Conservation (phyloP, 2,888 invertebrate species). For the Caenorhabditis panamensis region DNA sequence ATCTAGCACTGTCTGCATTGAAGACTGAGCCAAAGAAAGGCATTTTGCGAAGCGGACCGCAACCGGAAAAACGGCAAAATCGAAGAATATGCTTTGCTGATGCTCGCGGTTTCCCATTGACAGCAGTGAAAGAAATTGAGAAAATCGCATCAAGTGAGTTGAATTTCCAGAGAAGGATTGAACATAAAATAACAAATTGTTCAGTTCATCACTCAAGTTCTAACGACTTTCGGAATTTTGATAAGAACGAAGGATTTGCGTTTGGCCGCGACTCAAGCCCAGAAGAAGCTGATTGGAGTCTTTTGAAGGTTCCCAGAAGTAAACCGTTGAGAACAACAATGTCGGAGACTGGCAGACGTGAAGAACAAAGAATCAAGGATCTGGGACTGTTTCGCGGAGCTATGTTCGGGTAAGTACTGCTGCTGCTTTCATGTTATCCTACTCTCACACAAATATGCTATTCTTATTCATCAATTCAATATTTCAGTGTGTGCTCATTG, state of each 20-base stretch:
- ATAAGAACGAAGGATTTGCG: conserved; percentile 9
- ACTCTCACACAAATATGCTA: not conserved
- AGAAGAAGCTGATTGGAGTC: conserved; percentile 25
- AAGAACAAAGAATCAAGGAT: conserved; percentile 26
- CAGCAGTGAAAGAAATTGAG: conserved; percentile 33
- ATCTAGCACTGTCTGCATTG: conserved; percentile 17
- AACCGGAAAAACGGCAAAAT: not conserved
- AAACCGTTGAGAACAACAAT: not conserved
- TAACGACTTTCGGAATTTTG: conserved; percentile 28
- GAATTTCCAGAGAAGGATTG: not conserved
- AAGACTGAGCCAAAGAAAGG: conserved; percentile 10
- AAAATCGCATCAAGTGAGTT: conserved; percentile 29
- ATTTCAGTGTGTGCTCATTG: not conserved
- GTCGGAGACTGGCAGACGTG: conserved; percentile 18
- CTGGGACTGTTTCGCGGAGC: conserved; percentile 30
- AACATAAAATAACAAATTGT: not conserved
- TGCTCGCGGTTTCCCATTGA: conserved; percentile 7
- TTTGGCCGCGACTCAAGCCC: not conserved
- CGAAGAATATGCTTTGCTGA: conserved; percentile 33
- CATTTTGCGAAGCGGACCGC: conserved; percentile 4
- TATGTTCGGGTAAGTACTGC: conserved; percentile 40
- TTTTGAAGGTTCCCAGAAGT: not conserved
- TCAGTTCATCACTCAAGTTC: conserved; percentile 42
- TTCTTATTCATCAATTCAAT: not conserved
- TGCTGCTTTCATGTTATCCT: not conserved